A percentile compares a stretch with the other conserved stretches of the same genome.
Evolutionary conservation across 1,140 invertebrate species (phyloP).

Genomic region (Temnothorax nylanderi): DNA sequence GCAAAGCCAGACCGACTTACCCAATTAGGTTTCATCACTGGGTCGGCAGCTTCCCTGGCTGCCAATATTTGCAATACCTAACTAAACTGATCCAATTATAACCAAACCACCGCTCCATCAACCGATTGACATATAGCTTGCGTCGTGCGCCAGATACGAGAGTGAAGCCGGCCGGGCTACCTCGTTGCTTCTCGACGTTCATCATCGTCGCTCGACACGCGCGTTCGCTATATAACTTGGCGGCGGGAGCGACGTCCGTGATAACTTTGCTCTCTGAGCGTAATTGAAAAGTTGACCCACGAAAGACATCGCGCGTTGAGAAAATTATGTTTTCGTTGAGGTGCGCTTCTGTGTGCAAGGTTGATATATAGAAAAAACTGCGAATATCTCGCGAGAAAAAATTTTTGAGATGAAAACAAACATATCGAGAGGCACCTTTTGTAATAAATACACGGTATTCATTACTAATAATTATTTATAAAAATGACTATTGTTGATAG

Average conservation of each 20-base stretch:
- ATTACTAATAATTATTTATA: neutral
- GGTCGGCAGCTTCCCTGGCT: conserved; percentile 81
- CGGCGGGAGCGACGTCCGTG: conserved; percentile 20
- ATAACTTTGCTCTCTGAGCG: conserved; percentile 29
- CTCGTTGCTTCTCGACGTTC: conserved; percentile 12
- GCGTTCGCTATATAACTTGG: neutral
- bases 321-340: neutral
- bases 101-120: conserved; percentile 76
- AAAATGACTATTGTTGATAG: no score
- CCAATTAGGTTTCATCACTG: conserved; percentile 85
- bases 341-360: neutral
- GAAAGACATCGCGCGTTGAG: neutral
- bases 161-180: neutral
- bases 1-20: conserved; percentile 83
- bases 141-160: conserved; percentile 60
- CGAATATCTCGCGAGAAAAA: neutral
- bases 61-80: conserved; percentile 85
- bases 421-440: neutral
- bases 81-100: conserved; percentile 83
- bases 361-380: neutral
- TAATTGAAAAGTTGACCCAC: conserved; percentile 43
- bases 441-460: neutral
- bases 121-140: conserved; percentile 74
- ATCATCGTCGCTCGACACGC: conserved; percentile 14
- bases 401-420: conserved; percentile 2